phyloP scores from a whole-genome alignment of 2,797 vertebrate species.

The Octomys mimax region DNA sequence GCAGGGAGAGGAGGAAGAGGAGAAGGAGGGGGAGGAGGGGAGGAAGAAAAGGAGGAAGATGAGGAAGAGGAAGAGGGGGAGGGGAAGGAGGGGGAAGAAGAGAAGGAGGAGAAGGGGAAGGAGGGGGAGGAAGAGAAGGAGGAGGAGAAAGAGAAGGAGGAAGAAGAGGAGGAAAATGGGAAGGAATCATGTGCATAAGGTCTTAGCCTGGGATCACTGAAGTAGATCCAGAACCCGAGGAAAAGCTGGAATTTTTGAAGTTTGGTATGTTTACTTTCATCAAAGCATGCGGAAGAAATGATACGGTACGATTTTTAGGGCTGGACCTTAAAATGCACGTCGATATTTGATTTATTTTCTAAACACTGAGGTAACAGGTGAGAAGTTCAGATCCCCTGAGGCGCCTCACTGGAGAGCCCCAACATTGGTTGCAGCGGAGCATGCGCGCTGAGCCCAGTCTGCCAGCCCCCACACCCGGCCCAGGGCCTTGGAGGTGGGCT shows the following conservation, averaged over 20 bases:
- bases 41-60: not conserved
- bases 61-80: not conserved
- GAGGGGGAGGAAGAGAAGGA: not conserved
- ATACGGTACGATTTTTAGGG: not conserved
- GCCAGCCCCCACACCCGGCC: not conserved
- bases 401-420: not conserved
- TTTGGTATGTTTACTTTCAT: not conserved
- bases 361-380: not conserved
- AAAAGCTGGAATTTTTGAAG: not conserved
- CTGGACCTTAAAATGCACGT: not conserved
- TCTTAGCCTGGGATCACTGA: not conserved
- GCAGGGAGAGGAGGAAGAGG: not conserved
- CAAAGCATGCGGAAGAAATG: not conserved
- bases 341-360: not conserved
- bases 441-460: not conserved
- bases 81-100: too few relatives aligned
- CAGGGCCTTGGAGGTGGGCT: not conserved
- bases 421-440: rapidly evolving
- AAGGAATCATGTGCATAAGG: not conserved
- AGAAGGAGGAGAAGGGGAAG: not conserved
- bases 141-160: not conserved
- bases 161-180: not conserved
- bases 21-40: not conserved
- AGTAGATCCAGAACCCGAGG: not conserved
- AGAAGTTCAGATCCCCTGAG: rapidly evolving